Evolutionary conservation across 2,113 vertebrate genomes (phyloP).

Genomic region (Pungitius pungitius): DNA sequence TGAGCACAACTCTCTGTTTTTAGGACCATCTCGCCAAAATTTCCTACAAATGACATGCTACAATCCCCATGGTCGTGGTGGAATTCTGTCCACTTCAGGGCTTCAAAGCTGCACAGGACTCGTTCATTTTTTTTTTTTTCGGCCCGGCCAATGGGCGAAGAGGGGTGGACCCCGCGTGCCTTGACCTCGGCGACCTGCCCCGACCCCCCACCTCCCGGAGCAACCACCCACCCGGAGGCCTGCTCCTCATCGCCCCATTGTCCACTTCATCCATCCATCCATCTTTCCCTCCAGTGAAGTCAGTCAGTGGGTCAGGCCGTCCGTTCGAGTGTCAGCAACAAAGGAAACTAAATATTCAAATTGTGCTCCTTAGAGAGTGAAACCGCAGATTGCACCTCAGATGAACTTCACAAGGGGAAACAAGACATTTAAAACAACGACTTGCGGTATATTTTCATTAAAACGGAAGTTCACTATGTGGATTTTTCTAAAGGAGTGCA

Average conservation of each 20-base stretch:
- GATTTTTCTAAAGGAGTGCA: constrained; percentile 13
- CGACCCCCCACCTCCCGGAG: constrained; percentile 30
- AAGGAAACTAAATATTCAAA: not conserved
- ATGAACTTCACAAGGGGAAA: not conserved
- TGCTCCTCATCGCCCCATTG: constrained; percentile 36
- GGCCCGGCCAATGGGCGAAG: constrained; percentile 66
- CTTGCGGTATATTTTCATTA: not conserved
- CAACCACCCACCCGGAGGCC: constrained; percentile 34
- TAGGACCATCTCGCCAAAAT: constrained; percentile 73
- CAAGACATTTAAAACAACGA: not conserved
- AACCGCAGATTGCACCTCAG: not conserved
- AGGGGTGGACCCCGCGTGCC: constrained; percentile 66
- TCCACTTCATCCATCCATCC: constrained; percentile 21
- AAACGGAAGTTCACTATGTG: constrained; percentile 2
- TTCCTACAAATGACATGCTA: constrained; percentile 73
- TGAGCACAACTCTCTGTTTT: constrained; percentile 59
- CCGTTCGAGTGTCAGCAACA: not conserved
- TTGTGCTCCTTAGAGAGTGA: not conserved
- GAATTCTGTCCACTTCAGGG: constrained; percentile 71
- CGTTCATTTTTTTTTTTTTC: not conserved
- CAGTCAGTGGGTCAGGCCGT: constrained; percentile 23
- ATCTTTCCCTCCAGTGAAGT: constrained; percentile 30
- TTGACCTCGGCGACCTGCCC: constrained; percentile 74
- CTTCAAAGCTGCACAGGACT: constrained; percentile 62
- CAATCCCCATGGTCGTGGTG: constrained; percentile 77